These are phyloP conservation scores for Stegodyphus dumicola DNA, from an alignment of 1,140 invertebrate genomes.

Conservation along the genomic window DNA sequence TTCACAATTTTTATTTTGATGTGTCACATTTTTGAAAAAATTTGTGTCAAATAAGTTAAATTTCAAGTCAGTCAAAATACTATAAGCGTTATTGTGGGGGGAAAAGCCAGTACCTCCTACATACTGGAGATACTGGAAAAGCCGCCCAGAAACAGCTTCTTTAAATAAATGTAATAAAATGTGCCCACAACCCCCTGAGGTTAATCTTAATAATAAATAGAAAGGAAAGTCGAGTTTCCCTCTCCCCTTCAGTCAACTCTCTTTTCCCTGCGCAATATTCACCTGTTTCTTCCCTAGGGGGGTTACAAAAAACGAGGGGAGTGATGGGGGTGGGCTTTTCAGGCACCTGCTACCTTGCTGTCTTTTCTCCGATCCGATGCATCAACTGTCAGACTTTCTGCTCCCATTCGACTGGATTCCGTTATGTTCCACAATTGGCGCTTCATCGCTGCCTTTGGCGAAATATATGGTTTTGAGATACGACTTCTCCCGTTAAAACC, in stretches of 20 bases:
- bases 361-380: constrained; percentile 19
- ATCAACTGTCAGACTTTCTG: neutral
- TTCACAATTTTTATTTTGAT: no score
- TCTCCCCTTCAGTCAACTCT: neutral
- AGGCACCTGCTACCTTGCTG: constrained; percentile 16
- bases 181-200: neutral
- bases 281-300: constrained; percentile 11
- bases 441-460: neutral
- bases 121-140: no score
- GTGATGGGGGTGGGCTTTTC: constrained; percentile 3
- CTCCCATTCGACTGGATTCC: neutral
- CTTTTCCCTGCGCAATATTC: neutral
- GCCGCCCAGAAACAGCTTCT: no score
- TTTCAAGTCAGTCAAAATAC: no score
- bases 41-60: no score
- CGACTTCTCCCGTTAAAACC: no score
- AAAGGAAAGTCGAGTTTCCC: neutral
- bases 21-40: no score
- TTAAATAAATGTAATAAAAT: no score
- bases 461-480: no score
- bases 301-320: no score
- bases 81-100: no score
- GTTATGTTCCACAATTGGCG: neutral
- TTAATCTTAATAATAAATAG: constrained; percentile 33
- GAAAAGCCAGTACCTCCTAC: no score